These are phyloP conservation scores for Drosophila silvestris DNA, from an alignment of 2,888 invertebrate species.

Conservation along the genomic window DNA sequence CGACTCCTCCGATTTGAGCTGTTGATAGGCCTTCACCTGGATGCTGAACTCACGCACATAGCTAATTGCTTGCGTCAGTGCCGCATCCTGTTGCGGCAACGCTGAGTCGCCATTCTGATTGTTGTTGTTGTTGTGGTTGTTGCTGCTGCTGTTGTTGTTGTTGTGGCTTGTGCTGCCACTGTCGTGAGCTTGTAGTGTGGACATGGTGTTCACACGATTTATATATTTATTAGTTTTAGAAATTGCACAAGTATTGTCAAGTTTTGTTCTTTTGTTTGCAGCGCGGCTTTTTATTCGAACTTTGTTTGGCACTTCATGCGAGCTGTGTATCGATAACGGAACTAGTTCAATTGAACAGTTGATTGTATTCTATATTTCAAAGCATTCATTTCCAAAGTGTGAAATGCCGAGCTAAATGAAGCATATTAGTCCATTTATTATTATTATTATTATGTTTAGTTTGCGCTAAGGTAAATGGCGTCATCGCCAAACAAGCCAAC, in stretches of 20 bases:
- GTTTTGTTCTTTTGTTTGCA: background rate
- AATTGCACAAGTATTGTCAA: background rate
- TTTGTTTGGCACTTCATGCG: conserved; percentile 31
- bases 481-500: background rate
- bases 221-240: background rate
- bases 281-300: conserved; percentile 44
- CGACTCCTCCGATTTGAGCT: conserved; percentile 75
- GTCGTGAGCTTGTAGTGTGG: conserved; percentile 32
- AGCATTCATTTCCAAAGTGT: background rate
- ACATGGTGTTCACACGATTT: conserved; percentile 27
- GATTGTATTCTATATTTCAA: background rate
- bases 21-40: conserved; percentile 74
- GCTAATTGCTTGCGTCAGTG: conserved; percentile 65
- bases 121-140: conserved; percentile 31
- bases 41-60: conserved; percentile 82
- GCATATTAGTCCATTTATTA: background rate
- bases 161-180: conserved; percentile 4
- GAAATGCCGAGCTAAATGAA: background rate
- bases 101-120: conserved; percentile 51
- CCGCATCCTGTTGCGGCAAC: conserved; percentile 48
- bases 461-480: background rate
- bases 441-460: background rate
- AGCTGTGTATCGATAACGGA: conserved; percentile 21
- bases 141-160: conserved; percentile 17
- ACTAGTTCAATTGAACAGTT: conserved; percentile 12